phyloP scores from a whole-genome alignment of 2,888 invertebrate species.

The Fragum fragum region DNA sequence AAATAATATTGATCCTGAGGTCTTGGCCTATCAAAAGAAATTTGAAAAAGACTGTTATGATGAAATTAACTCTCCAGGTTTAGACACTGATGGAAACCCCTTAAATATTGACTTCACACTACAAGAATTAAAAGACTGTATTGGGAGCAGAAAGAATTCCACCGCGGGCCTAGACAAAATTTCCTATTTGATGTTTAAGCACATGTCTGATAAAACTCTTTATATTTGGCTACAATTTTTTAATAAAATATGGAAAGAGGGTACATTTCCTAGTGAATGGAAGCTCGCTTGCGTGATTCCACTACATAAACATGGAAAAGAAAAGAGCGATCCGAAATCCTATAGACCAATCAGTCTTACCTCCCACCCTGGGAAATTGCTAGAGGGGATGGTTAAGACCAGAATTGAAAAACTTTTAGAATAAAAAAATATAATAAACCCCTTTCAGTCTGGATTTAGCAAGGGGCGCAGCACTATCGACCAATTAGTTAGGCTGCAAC shows the following conservation, averaged over 20 bases:
- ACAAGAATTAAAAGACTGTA: conserved; percentile 18
- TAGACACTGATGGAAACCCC: not conserved
- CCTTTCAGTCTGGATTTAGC: conserved; percentile 27
- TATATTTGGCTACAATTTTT: too few species aligned
- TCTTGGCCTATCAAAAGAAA: too few species aligned
- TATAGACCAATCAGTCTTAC: conserved; percentile 39
- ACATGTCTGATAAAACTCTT: too few species aligned
- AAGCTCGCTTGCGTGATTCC: too few species aligned
- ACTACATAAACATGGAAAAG: too few species aligned
- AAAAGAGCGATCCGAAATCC: conserved; percentile 31
- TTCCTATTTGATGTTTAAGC: too few species aligned
- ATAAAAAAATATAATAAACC: conserved; percentile 23
- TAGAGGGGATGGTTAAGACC: conserved; percentile 25
- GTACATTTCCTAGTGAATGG: too few species aligned
- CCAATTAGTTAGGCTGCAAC: conserved; percentile 21
- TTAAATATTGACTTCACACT: conserved; percentile 25
- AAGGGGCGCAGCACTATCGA: conserved; percentile 1
- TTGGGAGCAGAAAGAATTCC: conserved; percentile 1
- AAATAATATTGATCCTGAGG: too few species aligned
- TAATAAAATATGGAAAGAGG: too few species aligned
- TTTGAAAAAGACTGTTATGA: not conserved
- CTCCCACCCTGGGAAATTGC: conserved; percentile 35
- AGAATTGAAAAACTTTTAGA: conserved; percentile 22
- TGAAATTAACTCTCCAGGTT: not conserved
- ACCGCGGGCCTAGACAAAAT: too few species aligned